phyloP scores from a whole-genome alignment of 2,113 vertebrate species.

The Apteryx mantelli region DNA sequence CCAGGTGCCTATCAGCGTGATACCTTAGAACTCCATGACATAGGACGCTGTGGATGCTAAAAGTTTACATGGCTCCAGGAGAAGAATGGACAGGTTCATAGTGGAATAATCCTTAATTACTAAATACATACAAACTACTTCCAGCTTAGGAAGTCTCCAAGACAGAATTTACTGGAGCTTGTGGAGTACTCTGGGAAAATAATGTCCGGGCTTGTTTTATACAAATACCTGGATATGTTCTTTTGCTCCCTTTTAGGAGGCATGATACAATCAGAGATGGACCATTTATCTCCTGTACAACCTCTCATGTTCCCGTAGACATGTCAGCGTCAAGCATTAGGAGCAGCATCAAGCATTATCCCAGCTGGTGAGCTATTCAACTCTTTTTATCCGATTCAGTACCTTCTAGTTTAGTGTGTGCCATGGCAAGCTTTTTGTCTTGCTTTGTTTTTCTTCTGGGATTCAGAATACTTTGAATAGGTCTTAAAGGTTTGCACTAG shows the following conservation, averaged over 20 bases:
- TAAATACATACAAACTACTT: background rate
- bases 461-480: background rate
- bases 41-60: accelerated
- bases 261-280: background rate
- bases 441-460: background rate
- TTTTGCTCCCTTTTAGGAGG: background rate
- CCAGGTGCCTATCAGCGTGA: background rate
- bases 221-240: background rate
- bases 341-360: background rate
- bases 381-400: background rate
- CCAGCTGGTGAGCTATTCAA: background rate
- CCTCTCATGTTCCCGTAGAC: too few species aligned
- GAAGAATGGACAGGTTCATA: background rate
- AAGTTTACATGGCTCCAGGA: background rate
- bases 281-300: too few species aligned
- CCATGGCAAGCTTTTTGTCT: background rate
- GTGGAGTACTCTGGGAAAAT: background rate
- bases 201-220: background rate
- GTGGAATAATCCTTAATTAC: background rate
- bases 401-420: background rate
- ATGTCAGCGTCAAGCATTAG: background rate
- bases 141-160: background rate
- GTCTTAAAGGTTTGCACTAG: background rate
- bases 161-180: too few species aligned
- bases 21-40: background rate